phyloP scores from a whole-genome alignment of 1,140 invertebrate species.

The Diorhabda sublineata region DNA sequence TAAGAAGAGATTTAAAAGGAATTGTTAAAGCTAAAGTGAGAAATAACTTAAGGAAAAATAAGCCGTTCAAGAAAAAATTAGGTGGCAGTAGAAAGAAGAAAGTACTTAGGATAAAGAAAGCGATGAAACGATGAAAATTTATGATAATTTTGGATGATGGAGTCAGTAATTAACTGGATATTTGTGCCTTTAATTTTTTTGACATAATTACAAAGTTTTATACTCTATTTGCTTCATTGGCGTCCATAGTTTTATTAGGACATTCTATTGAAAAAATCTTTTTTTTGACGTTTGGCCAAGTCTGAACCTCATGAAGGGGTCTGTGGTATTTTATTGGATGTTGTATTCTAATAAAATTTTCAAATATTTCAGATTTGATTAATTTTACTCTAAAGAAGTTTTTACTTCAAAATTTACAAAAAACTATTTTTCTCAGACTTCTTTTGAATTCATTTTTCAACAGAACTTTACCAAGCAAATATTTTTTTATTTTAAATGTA shows the following conservation, averaged over 20 bases:
- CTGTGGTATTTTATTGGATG: no score
- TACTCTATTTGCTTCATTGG: neutral
- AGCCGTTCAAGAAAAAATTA: conserved; percentile 43
- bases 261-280: neutral
- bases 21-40: conserved; percentile 58
- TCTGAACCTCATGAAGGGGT: no score
- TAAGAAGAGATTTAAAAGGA: conserved; percentile 55
- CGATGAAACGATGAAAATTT: conserved; percentile 11
- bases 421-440: neutral
- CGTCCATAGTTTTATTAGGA: neutral
- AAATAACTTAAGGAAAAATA: conserved; percentile 56
- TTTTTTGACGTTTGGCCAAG: neutral
- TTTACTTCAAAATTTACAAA: neutral
- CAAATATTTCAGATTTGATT: no score
- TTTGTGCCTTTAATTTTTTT: neutral
- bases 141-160: neutral
- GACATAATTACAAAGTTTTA: neutral
- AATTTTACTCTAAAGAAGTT: neutral
- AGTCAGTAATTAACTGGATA: neutral
- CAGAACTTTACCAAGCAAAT: neutral
- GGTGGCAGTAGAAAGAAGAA: conserved; percentile 37
- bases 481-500: neutral
- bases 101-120: conserved; percentile 37
- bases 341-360: no score
- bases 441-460: no score